A percentile compares a stretch with the other conserved stretches of the same genome.
Conservation (phyloP, 2,888 invertebrate species). For the Coleophora flavipennella region DNA sequence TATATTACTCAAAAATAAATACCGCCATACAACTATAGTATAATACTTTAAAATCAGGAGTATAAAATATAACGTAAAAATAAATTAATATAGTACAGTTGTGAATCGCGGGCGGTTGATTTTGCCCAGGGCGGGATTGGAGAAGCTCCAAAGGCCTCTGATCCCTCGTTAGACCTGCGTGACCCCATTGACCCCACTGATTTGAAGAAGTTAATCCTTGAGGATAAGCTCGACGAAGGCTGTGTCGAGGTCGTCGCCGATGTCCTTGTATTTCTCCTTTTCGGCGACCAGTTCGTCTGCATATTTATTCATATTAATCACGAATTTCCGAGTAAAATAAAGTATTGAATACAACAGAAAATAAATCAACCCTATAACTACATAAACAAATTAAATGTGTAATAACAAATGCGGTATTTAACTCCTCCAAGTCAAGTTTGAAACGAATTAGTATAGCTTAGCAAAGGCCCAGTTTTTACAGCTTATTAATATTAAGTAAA, state of each 20-base stretch:
- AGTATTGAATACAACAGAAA: neutral
- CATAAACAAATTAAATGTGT: neutral
- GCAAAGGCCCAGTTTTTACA: constrained; percentile 21
- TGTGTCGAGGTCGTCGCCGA: constrained; percentile 99
- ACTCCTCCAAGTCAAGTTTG: constrained; percentile 47
- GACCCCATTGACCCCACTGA: neutral
- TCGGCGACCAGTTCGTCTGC: constrained; percentile 95
- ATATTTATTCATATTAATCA: constrained; percentile 21
- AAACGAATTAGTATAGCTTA: constrained; percentile 33
- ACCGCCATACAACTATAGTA: constrained; percentile 64
- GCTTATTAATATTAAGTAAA: constrained; percentile 20
- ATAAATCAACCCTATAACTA: neutral
- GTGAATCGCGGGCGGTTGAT: constrained; percentile 47
- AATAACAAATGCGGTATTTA: neutral
- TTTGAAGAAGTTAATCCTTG: constrained; percentile 69
- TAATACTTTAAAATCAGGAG: constrained; percentile 63
- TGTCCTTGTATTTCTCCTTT: constrained; percentile 99
- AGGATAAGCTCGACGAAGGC: constrained; percentile 96
- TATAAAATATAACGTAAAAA: constrained; percentile 63
- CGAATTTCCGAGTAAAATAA: neutral
- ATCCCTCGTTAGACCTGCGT: constrained; percentile 1
- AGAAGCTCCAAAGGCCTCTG: constrained; percentile 9
- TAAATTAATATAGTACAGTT: constrained; percentile 29
- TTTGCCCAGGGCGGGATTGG: constrained; percentile 14
- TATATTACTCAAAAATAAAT: constrained; percentile 67